Evolutionary conservation across 2,113 vertebrate species (phyloP).

Genomic region (Apeltes quadracus): DNA sequence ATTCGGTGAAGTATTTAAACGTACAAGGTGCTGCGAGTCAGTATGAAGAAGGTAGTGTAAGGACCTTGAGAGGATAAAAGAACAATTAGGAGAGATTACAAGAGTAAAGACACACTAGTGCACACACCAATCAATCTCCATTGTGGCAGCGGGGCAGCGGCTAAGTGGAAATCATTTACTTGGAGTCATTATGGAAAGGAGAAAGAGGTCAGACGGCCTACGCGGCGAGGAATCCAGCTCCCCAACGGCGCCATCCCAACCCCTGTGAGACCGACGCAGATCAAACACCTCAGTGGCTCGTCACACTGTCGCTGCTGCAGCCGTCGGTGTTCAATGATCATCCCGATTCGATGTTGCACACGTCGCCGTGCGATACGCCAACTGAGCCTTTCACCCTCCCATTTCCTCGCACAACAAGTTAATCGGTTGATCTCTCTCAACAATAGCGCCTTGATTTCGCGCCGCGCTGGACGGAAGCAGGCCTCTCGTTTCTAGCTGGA

Average conservation of each 20-base stretch:
- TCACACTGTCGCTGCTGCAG: conserved; percentile 3
- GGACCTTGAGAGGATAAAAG: conserved; percentile 71
- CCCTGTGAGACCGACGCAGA: conserved; percentile 22
- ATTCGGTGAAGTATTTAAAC: conserved; percentile 30
- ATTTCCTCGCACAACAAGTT: not conserved
- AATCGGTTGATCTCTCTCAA: not conserved
- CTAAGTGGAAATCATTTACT: conserved; percentile 80
- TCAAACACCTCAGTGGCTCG: conserved; percentile 27
- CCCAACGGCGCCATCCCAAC: conserved; percentile 19
- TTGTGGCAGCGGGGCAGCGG: conserved; percentile 67
- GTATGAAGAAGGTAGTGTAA: conserved; percentile 24
- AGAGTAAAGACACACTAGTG: conserved; percentile 40
- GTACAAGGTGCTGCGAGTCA: conserved; percentile 20
- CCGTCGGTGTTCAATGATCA: conserved; percentile 6
- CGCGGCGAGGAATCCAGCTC: conserved; percentile 40
- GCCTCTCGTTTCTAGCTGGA: not conserved
- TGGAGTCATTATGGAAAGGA: conserved; percentile 76
- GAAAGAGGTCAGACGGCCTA: conserved; percentile 66
- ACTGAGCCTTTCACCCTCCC: not conserved
- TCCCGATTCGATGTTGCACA: not conserved
- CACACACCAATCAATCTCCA: conserved; percentile 72
- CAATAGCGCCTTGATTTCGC: not conserved
- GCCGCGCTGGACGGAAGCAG: not conserved
- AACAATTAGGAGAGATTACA: conserved; percentile 71
- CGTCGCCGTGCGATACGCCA: not conserved